phyloP scores from a whole-genome alignment of 1,140 invertebrate species.

The Bombus sibiricus region DNA sequence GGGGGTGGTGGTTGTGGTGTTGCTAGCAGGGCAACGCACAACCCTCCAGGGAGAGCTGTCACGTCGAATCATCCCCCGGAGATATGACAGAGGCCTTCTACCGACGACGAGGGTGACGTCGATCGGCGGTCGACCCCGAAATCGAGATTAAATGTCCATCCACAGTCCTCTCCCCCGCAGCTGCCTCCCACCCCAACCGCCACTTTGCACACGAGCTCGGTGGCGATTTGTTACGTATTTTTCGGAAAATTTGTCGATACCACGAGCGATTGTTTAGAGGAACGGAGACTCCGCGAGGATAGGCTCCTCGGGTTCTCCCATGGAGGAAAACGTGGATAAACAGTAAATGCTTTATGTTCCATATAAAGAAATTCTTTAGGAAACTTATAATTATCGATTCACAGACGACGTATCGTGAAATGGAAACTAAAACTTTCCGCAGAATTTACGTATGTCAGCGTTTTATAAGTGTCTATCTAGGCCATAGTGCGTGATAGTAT shows the following conservation, averaged over 20 bases:
- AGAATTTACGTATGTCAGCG: no score
- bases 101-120: constrained; percentile 65
- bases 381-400: no score
- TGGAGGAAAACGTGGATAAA: no score
- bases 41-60: constrained; percentile 77
- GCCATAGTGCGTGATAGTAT: no score
- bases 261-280: neutral
- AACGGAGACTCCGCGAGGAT: no score
- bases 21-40: constrained; percentile 57
- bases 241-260: neutral
- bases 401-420: no score
- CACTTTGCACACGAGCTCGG: neutral
- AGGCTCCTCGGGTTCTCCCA: no score
- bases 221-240: neutral
- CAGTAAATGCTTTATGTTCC: no score
- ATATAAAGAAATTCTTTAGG: no score
- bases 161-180: neutral
- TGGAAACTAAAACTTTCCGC: no score
- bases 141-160: constrained; percentile 80
- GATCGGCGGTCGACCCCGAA: constrained; percentile 74
- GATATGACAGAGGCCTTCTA: constrained; percentile 77
- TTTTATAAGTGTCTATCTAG: no score
- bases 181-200: neutral
- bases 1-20: constrained; percentile 43
- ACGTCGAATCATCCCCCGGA: constrained; percentile 79